Base-by-base conservation (phyloP, 2,888 invertebrate species). In the Caprella mutica region DNA sequence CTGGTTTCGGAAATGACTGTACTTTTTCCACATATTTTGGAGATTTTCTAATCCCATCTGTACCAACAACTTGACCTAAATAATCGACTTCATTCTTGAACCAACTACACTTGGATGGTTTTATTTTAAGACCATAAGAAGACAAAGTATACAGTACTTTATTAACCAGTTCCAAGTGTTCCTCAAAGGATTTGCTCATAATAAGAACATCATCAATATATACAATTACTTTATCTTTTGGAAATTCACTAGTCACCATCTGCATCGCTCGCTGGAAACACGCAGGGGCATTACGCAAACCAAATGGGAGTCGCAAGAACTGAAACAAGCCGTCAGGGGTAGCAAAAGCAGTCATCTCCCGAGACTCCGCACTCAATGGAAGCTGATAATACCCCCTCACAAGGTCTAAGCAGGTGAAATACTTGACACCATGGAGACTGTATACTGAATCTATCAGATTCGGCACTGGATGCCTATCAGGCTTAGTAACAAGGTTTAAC, bases 371-470 rank as follows among this genome's bases (percentile, higher is more conserved):
- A 43, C 26, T 26, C 9, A 21, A 26, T 9, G 40, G 40, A 21
- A 40, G 14, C 21, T 40, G 40, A n/a, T 40, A 40, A 40, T 19
- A 40, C 5, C 43, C 23, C 5, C 43, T 14, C 23, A 43, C 50
- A 3, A 50, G 26, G 21, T 50, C 50, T 33, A 50, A 17, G 24
- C 33, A 33, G 14, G 50, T 50, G 14, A 50, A 50, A 26, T 48
- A 30, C 19, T 50, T 50, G 17, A 50, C 50, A 19, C 50, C 50
- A 33, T 30, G 50, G 6, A 50, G 50, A 3, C 50, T 33, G 33
- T 33, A 50, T n/a, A 50, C 50, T 17, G 50, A 50, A 50, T 50
- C 29, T 9, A 21, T 4, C 33, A 30, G 5, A 21, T 50, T 8
- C 2, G 43, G 43, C 9, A 21, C 26, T 12, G 43, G 43, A 21